A percentile compares a stretch with the other conserved stretches of the same genome.
Evolutionary conservation across 2,797 vertebrate species (phyloP).

Genomic region (Epinephelus coioides): DNA sequence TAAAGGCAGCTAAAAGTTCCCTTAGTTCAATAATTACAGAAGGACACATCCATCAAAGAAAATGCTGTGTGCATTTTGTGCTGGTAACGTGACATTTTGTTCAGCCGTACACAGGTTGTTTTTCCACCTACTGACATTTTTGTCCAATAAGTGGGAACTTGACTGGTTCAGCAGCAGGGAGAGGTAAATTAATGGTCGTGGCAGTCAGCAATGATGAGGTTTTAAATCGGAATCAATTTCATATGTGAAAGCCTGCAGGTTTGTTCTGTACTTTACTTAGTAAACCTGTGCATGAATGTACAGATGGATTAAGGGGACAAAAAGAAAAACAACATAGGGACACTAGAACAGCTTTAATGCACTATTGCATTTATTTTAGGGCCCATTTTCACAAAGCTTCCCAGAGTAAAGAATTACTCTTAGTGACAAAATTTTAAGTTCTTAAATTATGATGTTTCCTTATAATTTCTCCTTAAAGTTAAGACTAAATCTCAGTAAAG

Average conservation of each 20-base stretch:
- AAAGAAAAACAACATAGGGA: too few species aligned
- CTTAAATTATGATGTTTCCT: too few species aligned
- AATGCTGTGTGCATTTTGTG: conserved; percentile 3
- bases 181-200: conserved; percentile 30
- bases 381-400: too few species aligned
- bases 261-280: background rate
- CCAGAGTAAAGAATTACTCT: too few species aligned
- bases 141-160: conserved; percentile 29
- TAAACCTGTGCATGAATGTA: background rate
- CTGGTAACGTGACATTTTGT: conserved; percentile 33
- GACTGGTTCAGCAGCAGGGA: conserved; percentile 2
- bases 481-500: too few species aligned
- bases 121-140: conserved; percentile 41
- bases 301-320: background rate
- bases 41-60: conserved; percentile 19
- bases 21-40: background rate
- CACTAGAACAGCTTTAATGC: too few species aligned
- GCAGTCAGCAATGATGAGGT: conserved; percentile 20
- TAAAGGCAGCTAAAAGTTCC: background rate
- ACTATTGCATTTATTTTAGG: too few species aligned
- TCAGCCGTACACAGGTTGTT: conserved; percentile 22
- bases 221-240: too few species aligned
- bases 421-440: too few species aligned
- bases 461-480: too few species aligned
- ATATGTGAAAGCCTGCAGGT: too few species aligned